Evolutionary conservation across 1,140 invertebrate species (phyloP), one percentile per base, ranked within the genome.

Genomic region (Micrasema longulum): DNA sequence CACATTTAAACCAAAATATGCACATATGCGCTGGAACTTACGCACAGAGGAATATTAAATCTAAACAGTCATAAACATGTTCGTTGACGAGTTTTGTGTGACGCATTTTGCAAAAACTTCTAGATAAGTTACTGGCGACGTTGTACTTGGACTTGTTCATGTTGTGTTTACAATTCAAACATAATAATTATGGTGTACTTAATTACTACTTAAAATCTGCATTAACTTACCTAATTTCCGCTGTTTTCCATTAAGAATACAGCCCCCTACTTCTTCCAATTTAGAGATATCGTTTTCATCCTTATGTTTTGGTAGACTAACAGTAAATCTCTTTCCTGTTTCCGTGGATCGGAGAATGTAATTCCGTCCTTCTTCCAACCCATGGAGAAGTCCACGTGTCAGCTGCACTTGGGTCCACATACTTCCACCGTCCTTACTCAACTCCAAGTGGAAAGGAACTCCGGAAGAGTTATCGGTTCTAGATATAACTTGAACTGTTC

Each of bases 261-360:
- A 85, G 12, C 83, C 82, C n/a, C 74, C 66, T 52, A 80, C 81
- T 5, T 22, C 36, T 9, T 52, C 57, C 9, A 18, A 14, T 36
- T 36, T 53, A 3, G 35, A 38, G 9, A 78, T 78, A 4, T 50
- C 22, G 74, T 81, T 81, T 47, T 65, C 18, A 1, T 36, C 52
- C 23, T 71, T 70, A 9, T n/a, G 9, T 23, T 72, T 75, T 0
- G 69, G 55, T 66, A 85, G 80, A 5, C 80, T 84, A 43, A 85
- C 81, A 74, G 83, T 81, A 52, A 84, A 84, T 72, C 82, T 83
- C 6, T 81, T 84, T 14, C 80, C 83, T 7, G 84, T 84, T 72
- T 85, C 82, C 72, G 79, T 84, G 3, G 83, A 84, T 76, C 84
- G 83, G 16, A 85, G 74, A 36, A 85, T 77, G 73, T 84, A 85